These are phyloP conservation scores for Rhizomys pruinosus DNA, from an alignment of 2,113 vertebrate species.

Conservation along the genomic window DNA sequence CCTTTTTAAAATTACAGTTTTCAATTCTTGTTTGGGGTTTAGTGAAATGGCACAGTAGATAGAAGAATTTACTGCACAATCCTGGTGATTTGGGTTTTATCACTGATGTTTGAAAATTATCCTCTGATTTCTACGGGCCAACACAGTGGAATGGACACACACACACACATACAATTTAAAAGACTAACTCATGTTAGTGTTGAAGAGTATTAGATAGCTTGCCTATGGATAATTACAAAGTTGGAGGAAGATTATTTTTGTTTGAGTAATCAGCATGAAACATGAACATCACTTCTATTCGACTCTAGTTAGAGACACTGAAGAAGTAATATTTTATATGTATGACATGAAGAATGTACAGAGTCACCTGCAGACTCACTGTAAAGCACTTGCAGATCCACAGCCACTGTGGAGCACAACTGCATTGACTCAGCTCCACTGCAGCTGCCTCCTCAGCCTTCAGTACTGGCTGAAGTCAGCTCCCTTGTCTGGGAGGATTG, in stretches of 20 bases:
- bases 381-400: not conserved
- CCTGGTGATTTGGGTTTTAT: not conserved
- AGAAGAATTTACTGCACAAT: not conserved
- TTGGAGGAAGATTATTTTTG: not conserved
- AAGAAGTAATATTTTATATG: not conserved
- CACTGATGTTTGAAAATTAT: not conserved
- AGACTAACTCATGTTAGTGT: no score
- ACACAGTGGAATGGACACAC: not conserved
- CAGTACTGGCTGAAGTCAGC: not conserved
- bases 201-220: not conserved
- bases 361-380: not conserved
- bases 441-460: not conserved
- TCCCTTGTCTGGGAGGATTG: not conserved
- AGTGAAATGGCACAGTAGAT: not conserved
- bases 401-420: not conserved
- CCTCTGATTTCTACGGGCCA: no score
- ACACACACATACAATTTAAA: not conserved
- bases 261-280: not conserved
- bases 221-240: not conserved
- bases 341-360: not conserved
- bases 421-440: not conserved
- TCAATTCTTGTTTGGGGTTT: not conserved
- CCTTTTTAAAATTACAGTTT: not conserved
- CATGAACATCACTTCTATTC: not conserved
- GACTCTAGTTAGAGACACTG: not conserved